A percentile compares a stretch with the other conserved stretches of the same genome.
phyloP scores from a whole-genome alignment of 2,113 vertebrate species.

The Hippolais icterina region DNA sequence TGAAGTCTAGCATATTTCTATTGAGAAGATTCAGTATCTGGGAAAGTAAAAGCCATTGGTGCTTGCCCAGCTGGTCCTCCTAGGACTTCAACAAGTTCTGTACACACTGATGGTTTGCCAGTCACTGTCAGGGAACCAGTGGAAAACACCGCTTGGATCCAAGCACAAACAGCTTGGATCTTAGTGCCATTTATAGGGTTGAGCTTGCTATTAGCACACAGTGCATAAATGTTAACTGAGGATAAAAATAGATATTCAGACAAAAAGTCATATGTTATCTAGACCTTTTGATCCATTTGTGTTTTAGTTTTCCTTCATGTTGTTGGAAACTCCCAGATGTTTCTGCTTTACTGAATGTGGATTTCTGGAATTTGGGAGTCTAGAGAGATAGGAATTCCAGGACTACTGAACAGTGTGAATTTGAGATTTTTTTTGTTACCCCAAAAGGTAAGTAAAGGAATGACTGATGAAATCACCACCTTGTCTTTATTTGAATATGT shows the following conservation, averaged over 20 bases:
- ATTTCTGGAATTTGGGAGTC: not conserved
- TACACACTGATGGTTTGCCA: not conserved
- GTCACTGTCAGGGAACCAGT: not conserved
- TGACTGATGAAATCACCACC: not conserved
- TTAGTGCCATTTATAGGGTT: not conserved
- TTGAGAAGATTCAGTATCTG: not conserved
- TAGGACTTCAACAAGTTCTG: not conserved
- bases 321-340: not conserved
- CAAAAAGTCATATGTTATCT: not conserved
- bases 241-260: slow-evolving; percentile 20
- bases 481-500: not conserved
- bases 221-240: not conserved
- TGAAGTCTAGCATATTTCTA: not conserved
- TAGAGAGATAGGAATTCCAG: not conserved
- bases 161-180: not conserved
- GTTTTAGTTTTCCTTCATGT: not conserved
- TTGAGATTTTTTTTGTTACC: not conserved
- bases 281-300: not conserved
- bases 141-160: not conserved
- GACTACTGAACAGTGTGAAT: not conserved
- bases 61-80: not conserved
- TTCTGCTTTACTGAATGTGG: not conserved
- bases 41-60: not conserved
- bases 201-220: not conserved
- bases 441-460: slow-evolving; percentile 21